Base-by-base conservation (phyloP, 2,113 vertebrate genomes). In the Blennius ocellaris region DNA sequence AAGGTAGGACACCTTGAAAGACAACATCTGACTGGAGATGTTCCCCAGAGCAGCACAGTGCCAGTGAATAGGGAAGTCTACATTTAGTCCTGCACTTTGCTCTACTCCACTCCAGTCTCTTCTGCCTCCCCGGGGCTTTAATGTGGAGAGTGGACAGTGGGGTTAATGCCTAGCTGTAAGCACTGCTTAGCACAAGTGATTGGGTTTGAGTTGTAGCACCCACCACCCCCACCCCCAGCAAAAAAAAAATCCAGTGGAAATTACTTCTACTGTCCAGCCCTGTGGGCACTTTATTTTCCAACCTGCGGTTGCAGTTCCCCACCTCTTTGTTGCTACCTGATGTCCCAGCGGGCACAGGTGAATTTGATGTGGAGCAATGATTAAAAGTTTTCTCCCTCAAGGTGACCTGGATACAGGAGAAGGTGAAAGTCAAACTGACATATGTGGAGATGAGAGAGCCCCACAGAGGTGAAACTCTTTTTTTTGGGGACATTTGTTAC, bases 91-190 rank as follows among this genome's bases (percentile, higher is more conserved):
- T 45, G 61, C 77, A 75, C 76, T 52, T 21, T 40, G 58, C 71
- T 58, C 72, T n/a, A 52, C 83, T 86, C 64, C 58, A 75, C 84
- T 86, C 73, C n/a, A 61, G 75, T 81, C 79, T 48, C 48, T 58
- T 38, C 71, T 69, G 14, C 80, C 59, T 85, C 90, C 89, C 73
- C n/a, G 11, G 90, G 92, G 87, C 85, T 83, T 84, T 68, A 83
- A 87, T 85, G 78, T 73, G 78, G 69, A 63, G 83, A 80, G 87
- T 84, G 91, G 89, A 88, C 82, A 84, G 87, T 76, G 62, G 79
- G 90, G 90, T 90, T 93, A 92, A 92, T 92, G 88, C 91, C 72
- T 92, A 7, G 90, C 89, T 92, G 87, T 92, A 90, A 92, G 89
- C 89, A 88, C 85, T 90, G 84, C 82, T 90, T 80, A 86, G 76